These are phyloP conservation scores for Ophioninae sp. DNA, from an alignment of 2,888 invertebrate species.

Conservation along the genomic window DNA sequence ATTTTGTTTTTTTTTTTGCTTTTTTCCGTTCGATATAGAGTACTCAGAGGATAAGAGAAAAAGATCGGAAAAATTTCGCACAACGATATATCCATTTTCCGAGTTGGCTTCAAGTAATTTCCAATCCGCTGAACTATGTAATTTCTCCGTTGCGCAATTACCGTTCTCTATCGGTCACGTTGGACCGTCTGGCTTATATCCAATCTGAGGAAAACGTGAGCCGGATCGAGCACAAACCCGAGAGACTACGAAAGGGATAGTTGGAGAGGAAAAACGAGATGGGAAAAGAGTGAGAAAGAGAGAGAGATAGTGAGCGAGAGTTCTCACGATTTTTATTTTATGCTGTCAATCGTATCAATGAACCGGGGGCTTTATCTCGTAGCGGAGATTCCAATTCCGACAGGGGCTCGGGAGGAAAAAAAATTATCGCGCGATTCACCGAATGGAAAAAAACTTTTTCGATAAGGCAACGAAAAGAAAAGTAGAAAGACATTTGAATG, in stretches of 20 bases:
- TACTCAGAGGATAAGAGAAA: not conserved
- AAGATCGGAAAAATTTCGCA: slow-evolving; percentile 1
- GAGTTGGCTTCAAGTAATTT: slow-evolving; percentile 19
- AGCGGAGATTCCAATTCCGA: not conserved
- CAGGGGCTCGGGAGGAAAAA: not conserved
- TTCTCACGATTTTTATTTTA: slow-evolving; percentile 12
- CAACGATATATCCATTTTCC: not conserved
- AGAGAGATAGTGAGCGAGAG: no score
- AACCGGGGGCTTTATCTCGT: not conserved
- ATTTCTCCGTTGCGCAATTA: slow-evolving; percentile 59
- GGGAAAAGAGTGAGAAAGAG: no score
- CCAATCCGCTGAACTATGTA: slow-evolving; percentile 46
- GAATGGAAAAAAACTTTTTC: no score
- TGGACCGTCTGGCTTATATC: slow-evolving; percentile 59
- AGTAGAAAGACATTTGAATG: no score
- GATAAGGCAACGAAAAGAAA: no score
- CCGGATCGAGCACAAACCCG: slow-evolving; percentile 23
- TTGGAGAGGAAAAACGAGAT: not conserved
- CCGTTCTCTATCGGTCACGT: slow-evolving; percentile 51
- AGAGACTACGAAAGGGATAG: not conserved
- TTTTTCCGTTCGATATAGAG: no score
- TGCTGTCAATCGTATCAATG: not conserved
- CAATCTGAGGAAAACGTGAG: slow-evolving; percentile 56
- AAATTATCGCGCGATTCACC: no score
- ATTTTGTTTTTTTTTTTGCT: no score